Evolutionary conservation across 2,113 vertebrate genomes (phyloP), one percentile per base, ranked within the genome.

Genomic region (Osmerus eperlanus): DNA sequence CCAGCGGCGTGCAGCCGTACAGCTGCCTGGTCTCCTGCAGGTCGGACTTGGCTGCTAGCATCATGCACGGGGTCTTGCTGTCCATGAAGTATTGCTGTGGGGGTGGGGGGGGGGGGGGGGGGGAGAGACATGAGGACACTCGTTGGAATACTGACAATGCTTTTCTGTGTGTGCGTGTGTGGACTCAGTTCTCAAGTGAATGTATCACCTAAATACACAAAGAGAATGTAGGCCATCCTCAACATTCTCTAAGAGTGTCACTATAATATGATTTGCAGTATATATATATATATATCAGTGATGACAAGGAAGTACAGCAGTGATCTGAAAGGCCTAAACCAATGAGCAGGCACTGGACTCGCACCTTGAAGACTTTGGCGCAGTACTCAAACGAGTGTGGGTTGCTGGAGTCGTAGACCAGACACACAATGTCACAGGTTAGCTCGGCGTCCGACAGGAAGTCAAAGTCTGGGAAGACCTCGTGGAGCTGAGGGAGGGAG

Each of bases 351-450:
- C 12, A 2, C 41, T 47, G 41, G 9, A 47, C 41, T 21, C 23
- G 18, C 73, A 99, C 97, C 95, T 97, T 97, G 91, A 98, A 98
- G 83, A 97, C 94, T 84, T 90, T 95, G 88, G 94, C 92, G 82
- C 96, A 99, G 91, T 96, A 97, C 69, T 97, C 94, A 85, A 99
- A 99, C 76, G 97, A 98, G 84, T 91, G 93, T 0, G 97, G 93
- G 86, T 99, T 96, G 89, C 93, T 95, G 92, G 94, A 83, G 72
- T 99, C 97, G 80, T 98, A 99, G 0, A 98, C 90, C 86, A 99
- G 87, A 86, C 97, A 99, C 61, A 96, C 94, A 14, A 93, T 93
- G 79, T 99, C 97, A 7, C 97, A 99, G 78, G 93, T 65, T 77
- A 94, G 91, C 69, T 98, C 97, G 1, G 90, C 86, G 2, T 97